Base-by-base conservation (phyloP, 2,888 invertebrate species). In the Heliconius cydno region DNA sequence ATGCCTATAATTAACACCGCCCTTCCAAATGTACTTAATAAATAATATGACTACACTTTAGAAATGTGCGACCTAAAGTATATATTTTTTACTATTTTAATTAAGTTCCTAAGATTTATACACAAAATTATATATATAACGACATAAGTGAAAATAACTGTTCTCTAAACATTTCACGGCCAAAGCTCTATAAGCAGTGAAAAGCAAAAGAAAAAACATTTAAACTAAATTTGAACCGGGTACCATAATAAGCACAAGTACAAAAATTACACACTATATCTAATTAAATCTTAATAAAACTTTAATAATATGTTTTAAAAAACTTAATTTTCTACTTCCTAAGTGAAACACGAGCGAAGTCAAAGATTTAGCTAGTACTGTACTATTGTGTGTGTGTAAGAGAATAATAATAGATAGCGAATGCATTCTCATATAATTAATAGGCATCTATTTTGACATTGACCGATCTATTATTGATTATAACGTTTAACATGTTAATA, bases 381-480 rank as follows among this genome's bases (percentile, higher is more conserved):
- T 60, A 34, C 6, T n/a, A 34, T 73, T 38, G 34, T 73, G n/a
- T 34, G 34, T 52, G 12, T 60, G 60, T 34, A n/a, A 22, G 46
- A 63, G 70, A 38, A 38, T 38, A 74, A 77, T 77, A 75, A 75
- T 75, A 66, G 63, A 65, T 46, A 66, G 73, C 57, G 34, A 73
- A 73, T 60, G 34, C 73, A 73, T 73, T 73, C 60, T 73, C 34
- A 25, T 73, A 73, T 73, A 60, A 73, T 73, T 73, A 73, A 73
- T 73, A 73, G 34, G 73, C 60, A 73, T 73, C 73, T 73, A 60
- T 73, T 73, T 38, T 60, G 60, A 73, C 60, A 60, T 73, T 73
- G 73, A 73, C 60, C 73, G 73, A 73, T 73, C 73, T 60, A 73
- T 73, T 73, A 73, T 73, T 60, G 60, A 73, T 73, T 73, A 73